These are phyloP conservation scores for Marasmarcha lunaedactyla DNA, from an alignment of 2,888 invertebrate species.

Conservation along the genomic window DNA sequence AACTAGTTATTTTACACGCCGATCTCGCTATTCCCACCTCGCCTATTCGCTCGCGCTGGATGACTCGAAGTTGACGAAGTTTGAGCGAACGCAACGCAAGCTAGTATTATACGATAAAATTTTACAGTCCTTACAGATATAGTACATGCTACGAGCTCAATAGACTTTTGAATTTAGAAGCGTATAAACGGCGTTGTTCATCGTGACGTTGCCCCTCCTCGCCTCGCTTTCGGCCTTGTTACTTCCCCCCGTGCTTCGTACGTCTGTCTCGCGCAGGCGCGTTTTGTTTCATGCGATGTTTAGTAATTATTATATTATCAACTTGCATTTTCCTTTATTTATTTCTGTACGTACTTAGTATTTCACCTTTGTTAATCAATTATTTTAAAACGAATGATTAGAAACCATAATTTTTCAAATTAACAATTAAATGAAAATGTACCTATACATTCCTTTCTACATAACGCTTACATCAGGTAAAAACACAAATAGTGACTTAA, in stretches of 20 bases:
- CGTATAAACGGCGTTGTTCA: slow-evolving; percentile 56
- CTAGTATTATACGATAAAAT: slow-evolving; percentile 40
- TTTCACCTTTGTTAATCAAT: no score
- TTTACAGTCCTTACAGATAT: slow-evolving; percentile 16
- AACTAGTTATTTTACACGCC: slow-evolving; percentile 19
- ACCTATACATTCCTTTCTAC: no score
- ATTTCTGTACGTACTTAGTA: no score
- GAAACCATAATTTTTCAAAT: no score
- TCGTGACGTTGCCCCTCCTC: slow-evolving; percentile 57
- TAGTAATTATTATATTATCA: slow-evolving; percentile 33
- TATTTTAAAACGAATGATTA: no score
- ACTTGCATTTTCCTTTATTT: not conserved
- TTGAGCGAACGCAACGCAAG: slow-evolving; percentile 47
- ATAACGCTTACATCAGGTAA: no score
- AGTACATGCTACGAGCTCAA: slow-evolving; percentile 13
- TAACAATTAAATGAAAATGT: no score
- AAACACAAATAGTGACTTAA: no score
- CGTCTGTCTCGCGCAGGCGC: slow-evolving; percentile 56
- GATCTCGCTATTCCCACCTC: slow-evolving; percentile 52
- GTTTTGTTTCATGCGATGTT: slow-evolving; percentile 44
- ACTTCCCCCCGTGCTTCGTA: slow-evolving; percentile 35
- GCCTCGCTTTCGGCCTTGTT: slow-evolving; percentile 59
- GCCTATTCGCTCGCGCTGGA: slow-evolving; percentile 61
- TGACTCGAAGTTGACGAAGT: no score
- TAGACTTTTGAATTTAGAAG: slow-evolving; percentile 39